Evolutionary conservation across 2,888 invertebrate genomes (phyloP).

Genomic region (Calameuta pallipes): DNA sequence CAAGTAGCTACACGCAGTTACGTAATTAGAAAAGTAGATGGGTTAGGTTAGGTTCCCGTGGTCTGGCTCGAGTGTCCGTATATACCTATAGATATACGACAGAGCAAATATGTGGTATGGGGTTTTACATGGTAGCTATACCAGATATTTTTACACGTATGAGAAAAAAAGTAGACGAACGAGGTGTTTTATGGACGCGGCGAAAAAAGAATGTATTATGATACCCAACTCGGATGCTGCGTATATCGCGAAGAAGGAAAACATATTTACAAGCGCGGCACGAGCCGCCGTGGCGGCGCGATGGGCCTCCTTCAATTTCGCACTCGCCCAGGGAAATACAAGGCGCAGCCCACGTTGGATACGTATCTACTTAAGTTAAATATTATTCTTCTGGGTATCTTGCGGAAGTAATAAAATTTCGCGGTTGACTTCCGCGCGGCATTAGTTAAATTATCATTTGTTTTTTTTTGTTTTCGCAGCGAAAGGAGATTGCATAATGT

Average conservation of each 20-base stretch:
- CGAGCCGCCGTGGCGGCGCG: not conserved
- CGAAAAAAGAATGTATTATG: not conserved
- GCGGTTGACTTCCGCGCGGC: not conserved
- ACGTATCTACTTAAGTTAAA: not conserved
- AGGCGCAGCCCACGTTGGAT: not conserved
- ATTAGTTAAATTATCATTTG: not conserved
- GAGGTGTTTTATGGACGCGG: not conserved
- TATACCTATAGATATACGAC: not conserved
- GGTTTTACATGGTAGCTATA: not conserved
- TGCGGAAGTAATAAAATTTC: not conserved
- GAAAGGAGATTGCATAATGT: not conserved
- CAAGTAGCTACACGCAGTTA: not conserved
- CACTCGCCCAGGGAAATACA: not conserved
- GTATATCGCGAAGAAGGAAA: not conserved
- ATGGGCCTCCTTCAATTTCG: not conserved
- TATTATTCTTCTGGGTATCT: not conserved
- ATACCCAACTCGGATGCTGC: not conserved
- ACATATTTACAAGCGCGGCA: not conserved
- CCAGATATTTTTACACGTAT: not conserved
- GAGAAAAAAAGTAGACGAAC: not conserved
- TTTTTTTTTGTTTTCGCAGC: not conserved
- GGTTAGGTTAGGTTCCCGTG: not conserved
- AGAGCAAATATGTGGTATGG: not conserved
- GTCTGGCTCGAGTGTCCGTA: not conserved
- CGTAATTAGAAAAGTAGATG: not conserved